A percentile compares a stretch with the other conserved stretches of the same genome.
Conservation (phyloP, 1,140 invertebrate species). For the Drosophila truncata region DNA sequence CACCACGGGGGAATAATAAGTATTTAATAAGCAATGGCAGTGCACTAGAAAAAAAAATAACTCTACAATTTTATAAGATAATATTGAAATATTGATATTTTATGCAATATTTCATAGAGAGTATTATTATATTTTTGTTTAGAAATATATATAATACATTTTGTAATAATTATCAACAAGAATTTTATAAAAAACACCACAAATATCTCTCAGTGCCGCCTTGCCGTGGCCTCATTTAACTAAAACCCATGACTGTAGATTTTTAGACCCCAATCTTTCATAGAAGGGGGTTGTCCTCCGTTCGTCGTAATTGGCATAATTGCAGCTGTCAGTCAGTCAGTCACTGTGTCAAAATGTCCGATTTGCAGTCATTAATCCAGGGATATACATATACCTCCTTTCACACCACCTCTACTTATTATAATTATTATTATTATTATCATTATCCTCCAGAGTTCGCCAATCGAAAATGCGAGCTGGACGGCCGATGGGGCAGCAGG, state of each 20-base stretch:
- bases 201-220: constrained; percentile 7
- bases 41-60: not conserved
- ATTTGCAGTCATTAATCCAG: constrained; percentile 19
- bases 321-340: constrained; percentile 42
- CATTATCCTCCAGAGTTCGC: constrained; percentile 88
- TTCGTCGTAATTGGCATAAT: constrained; percentile 34
- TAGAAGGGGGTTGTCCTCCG: not conserved
- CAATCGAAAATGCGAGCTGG: constrained; percentile 89
- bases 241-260: constrained; percentile 2
- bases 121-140: not conserved
- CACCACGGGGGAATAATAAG: not conserved
- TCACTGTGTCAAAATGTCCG: constrained; percentile 14
- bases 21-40: constrained; percentile 23
- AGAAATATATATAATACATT: not conserved
- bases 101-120: not conserved
- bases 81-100: not conserved
- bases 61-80: not conserved
- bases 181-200: no score
- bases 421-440: not conserved
- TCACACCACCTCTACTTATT: no score
- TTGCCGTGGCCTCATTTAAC: constrained; percentile 41
- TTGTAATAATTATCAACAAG: no score
- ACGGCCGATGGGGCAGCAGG: constrained; percentile 90
- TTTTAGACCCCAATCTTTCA: constrained; percentile 13
- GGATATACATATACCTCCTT: not conserved